Conservation (phyloP, 2,113 vertebrate species). For the Pseudopodoces humilis region DNA sequence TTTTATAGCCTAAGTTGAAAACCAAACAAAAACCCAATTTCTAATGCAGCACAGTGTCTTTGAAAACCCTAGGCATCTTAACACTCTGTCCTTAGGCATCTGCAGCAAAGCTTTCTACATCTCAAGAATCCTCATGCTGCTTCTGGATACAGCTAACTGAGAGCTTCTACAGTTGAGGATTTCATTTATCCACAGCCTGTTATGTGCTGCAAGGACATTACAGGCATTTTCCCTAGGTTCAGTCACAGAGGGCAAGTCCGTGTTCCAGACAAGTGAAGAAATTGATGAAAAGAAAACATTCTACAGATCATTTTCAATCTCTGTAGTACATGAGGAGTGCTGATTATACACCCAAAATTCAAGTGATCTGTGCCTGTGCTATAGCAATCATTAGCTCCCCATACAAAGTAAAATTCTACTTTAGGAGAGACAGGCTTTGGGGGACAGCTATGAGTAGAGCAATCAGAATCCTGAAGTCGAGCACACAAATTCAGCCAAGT, state of each 20-base stretch:
- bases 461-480: background rate
- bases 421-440: background rate
- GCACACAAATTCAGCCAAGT: background rate
- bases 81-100: background rate
- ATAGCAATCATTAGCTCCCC: background rate
- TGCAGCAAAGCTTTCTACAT: background rate
- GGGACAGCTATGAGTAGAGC: background rate
- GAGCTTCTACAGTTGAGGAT: background rate
- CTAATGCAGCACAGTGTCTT: background rate
- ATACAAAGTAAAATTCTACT: background rate
- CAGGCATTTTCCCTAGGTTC: background rate
- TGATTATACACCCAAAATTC: background rate
- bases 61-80: background rate
- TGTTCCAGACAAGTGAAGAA: background rate
- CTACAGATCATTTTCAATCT: background rate
- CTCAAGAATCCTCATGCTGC: constrained; percentile 10
- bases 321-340: background rate
- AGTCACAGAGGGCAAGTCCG: background rate
- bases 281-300: background rate
- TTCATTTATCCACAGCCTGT: background rate
- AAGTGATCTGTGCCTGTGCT: background rate
- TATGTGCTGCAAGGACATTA: background rate
- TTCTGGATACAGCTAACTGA: background rate
- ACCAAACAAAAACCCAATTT: background rate
- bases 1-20: background rate